A percentile compares a stretch with the other conserved stretches of the same genome.
Evolutionary conservation across 2,797 vertebrate species (phyloP).

Genomic region (Schizothorax lantsangensis): DNA sequence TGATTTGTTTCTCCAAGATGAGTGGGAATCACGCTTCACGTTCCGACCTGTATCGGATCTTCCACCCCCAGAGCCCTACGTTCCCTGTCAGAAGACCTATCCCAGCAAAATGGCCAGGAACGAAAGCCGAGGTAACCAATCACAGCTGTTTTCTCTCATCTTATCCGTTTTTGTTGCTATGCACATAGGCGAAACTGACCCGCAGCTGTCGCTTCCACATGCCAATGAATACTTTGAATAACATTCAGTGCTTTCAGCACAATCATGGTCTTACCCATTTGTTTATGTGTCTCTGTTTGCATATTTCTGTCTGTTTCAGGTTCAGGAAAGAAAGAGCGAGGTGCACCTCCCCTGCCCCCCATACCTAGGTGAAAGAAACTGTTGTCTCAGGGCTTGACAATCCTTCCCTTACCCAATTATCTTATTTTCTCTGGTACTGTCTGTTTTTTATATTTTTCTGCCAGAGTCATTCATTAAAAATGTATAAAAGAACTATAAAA

Average conservation of each 20-base stretch:
- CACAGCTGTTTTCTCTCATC: neutral
- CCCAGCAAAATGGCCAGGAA: conserved; percentile 90
- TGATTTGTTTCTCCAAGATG: conserved; percentile 78
- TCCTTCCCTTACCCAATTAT: neutral
- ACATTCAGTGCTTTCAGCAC: neutral
- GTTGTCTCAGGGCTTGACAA: conserved; percentile 37
- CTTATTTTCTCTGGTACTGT: neutral
- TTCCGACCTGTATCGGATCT: conserved; percentile 94
- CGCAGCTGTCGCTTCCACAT: conserved; percentile 25
- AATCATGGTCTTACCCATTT: neutral
- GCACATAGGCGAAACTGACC: neutral
- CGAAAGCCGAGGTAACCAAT: conserved; percentile 85
- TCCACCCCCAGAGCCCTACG: conserved; percentile 92
- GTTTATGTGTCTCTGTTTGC: conserved; percentile 8
- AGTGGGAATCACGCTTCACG: conserved; percentile 93
- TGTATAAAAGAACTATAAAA: neutral
- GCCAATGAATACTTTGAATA: conserved; percentile 2
- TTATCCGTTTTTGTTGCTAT: neutral
- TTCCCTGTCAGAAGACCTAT: conserved; percentile 87
- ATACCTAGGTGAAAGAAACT: conserved; percentile 75
- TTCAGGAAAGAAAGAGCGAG: conserved; percentile 78
- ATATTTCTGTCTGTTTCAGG: conserved; percentile 64
- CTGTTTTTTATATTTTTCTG: conserved; percentile 15
- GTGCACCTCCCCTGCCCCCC: conserved; percentile 81
- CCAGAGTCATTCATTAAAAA: neutral